Conservation (phyloP, 1,140 invertebrate species). For the Varroa destructor region DNA sequence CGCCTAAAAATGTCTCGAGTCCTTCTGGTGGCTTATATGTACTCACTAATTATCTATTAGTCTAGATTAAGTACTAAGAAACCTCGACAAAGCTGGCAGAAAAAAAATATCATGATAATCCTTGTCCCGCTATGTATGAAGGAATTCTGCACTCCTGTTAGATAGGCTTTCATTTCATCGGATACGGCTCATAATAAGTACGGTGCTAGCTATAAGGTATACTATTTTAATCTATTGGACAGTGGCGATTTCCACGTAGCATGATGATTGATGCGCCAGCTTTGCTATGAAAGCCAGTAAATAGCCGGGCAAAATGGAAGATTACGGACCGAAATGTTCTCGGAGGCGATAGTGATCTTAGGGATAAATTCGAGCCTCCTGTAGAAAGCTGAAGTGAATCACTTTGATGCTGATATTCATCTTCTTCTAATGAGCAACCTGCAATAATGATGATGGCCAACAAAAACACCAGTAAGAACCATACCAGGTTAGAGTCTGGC, state of each 20-base stretch:
- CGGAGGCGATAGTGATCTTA: constrained; percentile 25
- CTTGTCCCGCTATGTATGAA: not conserved
- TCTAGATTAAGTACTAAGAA: too few relatives aligned
- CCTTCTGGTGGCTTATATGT: too few relatives aligned
- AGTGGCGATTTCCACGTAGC: too few relatives aligned
- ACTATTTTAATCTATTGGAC: too few relatives aligned
- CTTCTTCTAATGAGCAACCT: constrained; percentile 28
- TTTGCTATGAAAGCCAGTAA: too few relatives aligned
- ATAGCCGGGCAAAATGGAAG: not conserved
- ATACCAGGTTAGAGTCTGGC: too few relatives aligned
- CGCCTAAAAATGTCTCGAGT: too few relatives aligned
- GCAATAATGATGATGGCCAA: not conserved
- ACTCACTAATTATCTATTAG: too few relatives aligned
- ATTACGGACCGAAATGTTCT: constrained; percentile 21
- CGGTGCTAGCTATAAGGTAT: too few relatives aligned
- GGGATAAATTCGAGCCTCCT: constrained; percentile 27
- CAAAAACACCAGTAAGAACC: too few relatives aligned
- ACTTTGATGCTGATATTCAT: constrained; percentile 28
- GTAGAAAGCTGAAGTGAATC: constrained; percentile 20
- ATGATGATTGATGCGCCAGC: too few relatives aligned
- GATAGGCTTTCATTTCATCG: not conserved
- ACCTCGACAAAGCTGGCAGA: too few relatives aligned
- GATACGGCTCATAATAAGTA: not conserved
- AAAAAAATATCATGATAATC: not conserved
- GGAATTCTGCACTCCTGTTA: not conserved